Percentiles rank a stretch among this genome's conserved stretches.
phyloP scores from a whole-genome alignment of 2,888 invertebrate species.

The Phragmatobia fuliginosa region DNA sequence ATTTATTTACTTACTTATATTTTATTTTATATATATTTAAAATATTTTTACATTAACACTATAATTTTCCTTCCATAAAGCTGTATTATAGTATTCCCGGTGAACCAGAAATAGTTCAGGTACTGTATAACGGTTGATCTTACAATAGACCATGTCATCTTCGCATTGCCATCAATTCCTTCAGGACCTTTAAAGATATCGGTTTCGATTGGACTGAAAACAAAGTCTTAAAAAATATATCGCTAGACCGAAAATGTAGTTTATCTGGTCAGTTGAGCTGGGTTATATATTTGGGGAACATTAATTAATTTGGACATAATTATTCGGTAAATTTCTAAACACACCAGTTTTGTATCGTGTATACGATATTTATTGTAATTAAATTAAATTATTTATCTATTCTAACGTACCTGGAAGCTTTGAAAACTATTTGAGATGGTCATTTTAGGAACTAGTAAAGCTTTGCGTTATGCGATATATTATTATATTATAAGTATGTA shows the following conservation, averaged over 20 bases:
- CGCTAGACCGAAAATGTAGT: background rate
- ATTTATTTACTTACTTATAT: background rate
- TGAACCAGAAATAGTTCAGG: conserved; percentile 80
- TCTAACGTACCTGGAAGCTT: background rate
- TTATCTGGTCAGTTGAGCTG: background rate
- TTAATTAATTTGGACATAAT: background rate
- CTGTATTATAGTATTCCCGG: conserved; percentile 78
- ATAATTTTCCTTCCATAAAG: conserved; percentile 65
- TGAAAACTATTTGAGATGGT: background rate
- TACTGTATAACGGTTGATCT: conserved; percentile 47
- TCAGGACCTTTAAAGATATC: background rate
- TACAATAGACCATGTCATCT: conserved; percentile 32
- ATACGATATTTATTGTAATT: background rate
- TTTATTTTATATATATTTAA: conserved; percentile 26
- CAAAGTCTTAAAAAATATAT: background rate
- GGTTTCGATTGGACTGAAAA: background rate
- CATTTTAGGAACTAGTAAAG: background rate
- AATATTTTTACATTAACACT: conserved; percentile 28
- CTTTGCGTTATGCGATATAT: no score
- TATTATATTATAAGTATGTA: no score
- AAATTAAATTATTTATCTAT: background rate
- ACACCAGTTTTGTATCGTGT: background rate
- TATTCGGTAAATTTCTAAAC: background rate
- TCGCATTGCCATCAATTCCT: conserved; percentile 17
- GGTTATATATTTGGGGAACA: background rate